Base-by-base conservation (phyloP, 2,797 vertebrate genomes). In the Macrochelys suwanniensis region DNA sequence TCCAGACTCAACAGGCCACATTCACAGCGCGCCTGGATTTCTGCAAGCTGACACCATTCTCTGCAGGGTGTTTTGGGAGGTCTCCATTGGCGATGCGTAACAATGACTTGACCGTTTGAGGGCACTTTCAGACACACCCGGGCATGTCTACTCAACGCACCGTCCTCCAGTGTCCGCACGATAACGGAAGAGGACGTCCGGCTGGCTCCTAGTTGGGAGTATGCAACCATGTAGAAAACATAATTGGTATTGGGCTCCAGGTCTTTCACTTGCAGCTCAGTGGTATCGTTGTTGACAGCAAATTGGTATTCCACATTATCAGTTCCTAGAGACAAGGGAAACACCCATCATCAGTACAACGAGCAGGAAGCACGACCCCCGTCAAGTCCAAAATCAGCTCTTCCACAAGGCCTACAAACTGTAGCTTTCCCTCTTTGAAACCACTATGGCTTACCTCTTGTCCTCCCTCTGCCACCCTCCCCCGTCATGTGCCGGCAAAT, bases 211-310 rank as follows among this genome's bases (percentile, higher is more conserved):
- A 99, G 99, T 96, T 98, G 99, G 5, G 99, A 99, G 94, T 99
- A 99, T 0, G 99, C 99, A 53, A 99, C 99, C 94, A 99, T 99
- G 3, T 99, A 99, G 98, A 99, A 99, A 50, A 99, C 99, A 74
- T 99, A 99, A 93, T 98, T 98, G 11, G 99, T 99, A 83, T 99
- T 98, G 23, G 99, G 99, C 65, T 99, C 99, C 94, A 99, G 98
- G 94, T 99, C 99, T 97, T 98, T 99, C 92, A 99, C 98, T 47
- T 98, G 99, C 89, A 99, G 98, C 97, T 99, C 99, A 2, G 99
- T 99, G 25, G 99, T 99, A 97, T 99, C 99, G 1, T 99, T 99
- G 97, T 99, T 99, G 97, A 99, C 99, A 1, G 99, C 99, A 98
- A 99, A 99, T 98, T 99, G 99, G 97, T 99, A 99, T 95, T 99